Percentiles rank a stretch among this genome's conserved stretches.
Evolutionary conservation across 2,888 invertebrate genomes (phyloP).

Genomic region (Trachelus iudaicus): DNA sequence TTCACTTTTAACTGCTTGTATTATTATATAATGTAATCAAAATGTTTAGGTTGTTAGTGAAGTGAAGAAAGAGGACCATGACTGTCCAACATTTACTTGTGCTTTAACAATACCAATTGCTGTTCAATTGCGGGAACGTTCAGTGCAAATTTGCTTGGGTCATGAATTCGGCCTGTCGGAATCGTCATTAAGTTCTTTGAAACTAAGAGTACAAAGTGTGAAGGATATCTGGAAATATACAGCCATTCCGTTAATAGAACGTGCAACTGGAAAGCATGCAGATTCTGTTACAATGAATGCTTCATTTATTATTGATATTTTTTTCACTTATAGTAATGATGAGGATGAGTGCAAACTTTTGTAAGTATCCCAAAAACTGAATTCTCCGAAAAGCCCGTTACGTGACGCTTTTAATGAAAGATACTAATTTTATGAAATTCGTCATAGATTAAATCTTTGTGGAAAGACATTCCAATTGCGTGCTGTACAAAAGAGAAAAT

Average conservation of each 20-base stretch:
- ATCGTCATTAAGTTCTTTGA: conserved; percentile 28
- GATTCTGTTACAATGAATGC: conserved; percentile 70
- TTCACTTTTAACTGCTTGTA: conserved; percentile 5
- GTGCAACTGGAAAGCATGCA: conserved; percentile 68
- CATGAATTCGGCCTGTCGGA: conserved; percentile 67
- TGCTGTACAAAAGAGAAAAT: conserved; percentile 61
- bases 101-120: conserved; percentile 79
- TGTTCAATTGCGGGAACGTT: conserved; percentile 75
- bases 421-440: background rate
- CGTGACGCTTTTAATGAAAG: background rate
- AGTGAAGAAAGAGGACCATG: conserved; percentile 68
- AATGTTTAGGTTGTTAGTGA: conserved; percentile 27
- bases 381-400: background rate
- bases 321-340: conserved; percentile 67
- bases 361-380: conserved; percentile 55
- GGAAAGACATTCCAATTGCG: conserved; percentile 65
- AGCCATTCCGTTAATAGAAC: conserved; percentile 72
- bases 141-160: conserved; percentile 71
- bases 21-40: background rate
- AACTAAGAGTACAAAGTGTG: conserved; percentile 40
- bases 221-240: conserved; percentile 87
- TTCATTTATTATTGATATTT: conserved; percentile 71
- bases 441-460: conserved; percentile 64
- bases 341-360: conserved; percentile 71
- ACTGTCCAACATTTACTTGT: conserved; percentile 74